These are phyloP conservation scores for Gastrophryne carolinensis DNA, from an alignment of 2,797 vertebrate species.

Conservation along the genomic window DNA sequence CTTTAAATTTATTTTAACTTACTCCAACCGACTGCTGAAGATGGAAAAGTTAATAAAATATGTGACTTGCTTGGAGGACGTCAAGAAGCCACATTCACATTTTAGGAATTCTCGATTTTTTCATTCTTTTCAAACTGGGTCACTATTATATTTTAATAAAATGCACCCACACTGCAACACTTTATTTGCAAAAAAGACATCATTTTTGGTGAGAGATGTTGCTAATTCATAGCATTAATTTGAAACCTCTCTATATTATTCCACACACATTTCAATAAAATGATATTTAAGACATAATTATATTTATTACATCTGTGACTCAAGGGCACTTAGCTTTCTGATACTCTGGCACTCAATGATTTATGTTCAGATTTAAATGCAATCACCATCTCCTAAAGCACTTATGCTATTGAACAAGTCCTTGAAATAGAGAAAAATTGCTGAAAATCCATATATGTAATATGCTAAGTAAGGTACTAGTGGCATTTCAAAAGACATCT, in stretches of 20 bases:
- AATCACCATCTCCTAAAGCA: neutral
- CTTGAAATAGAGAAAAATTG: neutral
- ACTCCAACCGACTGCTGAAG: constrained; percentile 20
- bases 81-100: constrained; percentile 31
- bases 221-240: neutral
- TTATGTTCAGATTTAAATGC: neutral
- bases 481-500: neutral
- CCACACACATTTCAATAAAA: neutral
- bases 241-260: neutral
- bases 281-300: neutral
- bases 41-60: constrained; percentile 42
- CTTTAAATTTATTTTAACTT: constrained; percentile 19
- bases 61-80: constrained; percentile 19
- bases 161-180: neutral
- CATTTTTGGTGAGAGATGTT: neutral
- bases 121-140: constrained; percentile 23
- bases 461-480: neutral
- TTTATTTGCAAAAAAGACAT: neutral
- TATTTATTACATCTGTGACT: neutral
- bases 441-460: neutral
- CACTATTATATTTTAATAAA: constrained; percentile 33
- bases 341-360: neutral
- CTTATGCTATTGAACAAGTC: neutral
- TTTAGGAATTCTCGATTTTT: constrained; percentile 26
- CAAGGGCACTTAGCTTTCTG: neutral